Evolutionary conservation across 2,113 vertebrate species (phyloP).

Genomic region (Columba livia): DNA sequence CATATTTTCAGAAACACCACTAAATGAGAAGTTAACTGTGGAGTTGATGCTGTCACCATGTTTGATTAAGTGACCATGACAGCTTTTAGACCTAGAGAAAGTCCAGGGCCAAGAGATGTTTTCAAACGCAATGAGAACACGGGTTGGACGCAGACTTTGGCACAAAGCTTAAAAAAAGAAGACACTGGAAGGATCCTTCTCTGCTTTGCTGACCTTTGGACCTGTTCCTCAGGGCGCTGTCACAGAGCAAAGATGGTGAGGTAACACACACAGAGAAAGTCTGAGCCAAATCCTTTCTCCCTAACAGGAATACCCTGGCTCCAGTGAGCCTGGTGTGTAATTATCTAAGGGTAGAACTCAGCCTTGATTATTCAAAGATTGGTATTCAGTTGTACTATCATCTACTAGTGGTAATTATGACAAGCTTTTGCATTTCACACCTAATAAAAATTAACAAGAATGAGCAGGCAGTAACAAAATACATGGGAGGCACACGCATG

Average conservation of each 20-base stretch:
- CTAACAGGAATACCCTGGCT: neutral
- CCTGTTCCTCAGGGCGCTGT: neutral
- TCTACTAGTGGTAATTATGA: neutral
- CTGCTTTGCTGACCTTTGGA: neutral
- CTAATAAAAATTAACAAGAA: neutral
- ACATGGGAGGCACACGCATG: fast-evolving
- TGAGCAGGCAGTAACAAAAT: neutral
- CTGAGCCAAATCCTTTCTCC: neutral
- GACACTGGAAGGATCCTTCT: neutral
- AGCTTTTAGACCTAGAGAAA: neutral
- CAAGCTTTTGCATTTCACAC: neutral
- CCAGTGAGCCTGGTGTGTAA: neutral
- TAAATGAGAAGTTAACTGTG: neutral
- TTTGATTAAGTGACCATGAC: neutral
- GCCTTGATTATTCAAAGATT: neutral
- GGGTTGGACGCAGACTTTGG: neutral
- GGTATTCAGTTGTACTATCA: neutral
- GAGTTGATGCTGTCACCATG: neutral
- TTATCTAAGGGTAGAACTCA: neutral
- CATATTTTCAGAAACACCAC: neutral
- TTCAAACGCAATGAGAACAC: neutral
- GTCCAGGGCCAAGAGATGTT: neutral
- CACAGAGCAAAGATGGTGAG: neutral
- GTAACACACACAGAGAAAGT: neutral
- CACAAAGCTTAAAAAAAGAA: neutral